Evolutionary conservation across 2,888 invertebrate species (phyloP).

Genomic region (Aproaerema taeniolella): DNA sequence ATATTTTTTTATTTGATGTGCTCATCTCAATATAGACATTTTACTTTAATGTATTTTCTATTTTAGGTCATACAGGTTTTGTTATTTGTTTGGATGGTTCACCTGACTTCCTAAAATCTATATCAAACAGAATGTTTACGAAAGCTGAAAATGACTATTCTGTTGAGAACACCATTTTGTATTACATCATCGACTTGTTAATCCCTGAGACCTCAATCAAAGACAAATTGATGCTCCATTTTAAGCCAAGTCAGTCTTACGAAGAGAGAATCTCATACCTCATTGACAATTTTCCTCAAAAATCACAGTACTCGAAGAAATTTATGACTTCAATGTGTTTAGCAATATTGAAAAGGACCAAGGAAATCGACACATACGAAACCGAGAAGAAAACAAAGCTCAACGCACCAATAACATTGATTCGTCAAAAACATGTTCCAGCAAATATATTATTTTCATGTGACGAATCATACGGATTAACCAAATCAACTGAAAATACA

Average conservation of each 20-base stretch:
- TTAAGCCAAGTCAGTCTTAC: constrained; percentile 70
- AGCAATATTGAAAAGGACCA: constrained; percentile 68
- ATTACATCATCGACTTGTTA: constrained; percentile 71
- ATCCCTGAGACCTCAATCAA: constrained; percentile 50
- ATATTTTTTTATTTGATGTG: too few relatives aligned
- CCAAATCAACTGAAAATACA: background rate
- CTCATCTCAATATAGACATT: too few relatives aligned
- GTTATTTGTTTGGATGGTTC: constrained; percentile 89
- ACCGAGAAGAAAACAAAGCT: background rate
- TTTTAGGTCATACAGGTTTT: constrained; percentile 72
- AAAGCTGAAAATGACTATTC: constrained; percentile 60
- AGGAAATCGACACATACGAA: constrained; percentile 21
- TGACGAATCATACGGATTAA: constrained; percentile 1
- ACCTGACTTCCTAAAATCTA: constrained; percentile 81
- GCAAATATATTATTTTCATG: background rate
- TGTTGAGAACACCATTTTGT: constrained; percentile 77
- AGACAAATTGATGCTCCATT: constrained; percentile 56
- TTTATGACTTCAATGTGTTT: constrained; percentile 40
- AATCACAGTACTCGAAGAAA: constrained; percentile 48
- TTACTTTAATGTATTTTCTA: too few relatives aligned
- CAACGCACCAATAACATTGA: constrained; percentile 1
- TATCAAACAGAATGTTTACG: constrained; percentile 63
- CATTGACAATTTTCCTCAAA: constrained; percentile 46
- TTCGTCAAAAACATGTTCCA: background rate
- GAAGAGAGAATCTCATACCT: constrained; percentile 75